Evolutionary conservation across 2,113 vertebrate genomes (phyloP).

Genomic region (Ciconia boyciana): DNA sequence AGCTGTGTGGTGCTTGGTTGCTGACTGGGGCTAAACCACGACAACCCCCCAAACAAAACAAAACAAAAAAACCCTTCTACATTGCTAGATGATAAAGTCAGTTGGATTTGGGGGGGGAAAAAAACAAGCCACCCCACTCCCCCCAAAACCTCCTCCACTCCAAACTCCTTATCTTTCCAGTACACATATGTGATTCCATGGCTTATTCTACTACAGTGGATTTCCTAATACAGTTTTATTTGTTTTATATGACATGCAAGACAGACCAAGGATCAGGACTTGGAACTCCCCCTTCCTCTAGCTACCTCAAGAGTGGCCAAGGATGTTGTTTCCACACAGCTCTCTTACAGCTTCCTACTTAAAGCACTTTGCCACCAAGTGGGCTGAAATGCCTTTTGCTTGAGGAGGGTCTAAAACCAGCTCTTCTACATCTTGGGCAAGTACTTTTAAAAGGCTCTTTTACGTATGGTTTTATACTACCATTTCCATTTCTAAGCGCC

Average conservation of each 20-base stretch:
- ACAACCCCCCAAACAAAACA: not conserved
- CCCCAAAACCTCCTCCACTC: not conserved
- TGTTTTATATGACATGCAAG: not conserved
- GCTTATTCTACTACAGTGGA: not conserved
- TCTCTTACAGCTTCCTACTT: not conserved
- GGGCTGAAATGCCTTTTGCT: not conserved
- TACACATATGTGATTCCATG: not conserved
- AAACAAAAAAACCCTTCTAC: not conserved
- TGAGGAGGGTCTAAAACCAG: not conserved
- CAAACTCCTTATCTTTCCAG: not conserved
- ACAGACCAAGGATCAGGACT: not conserved
- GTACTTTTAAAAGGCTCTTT: not conserved
- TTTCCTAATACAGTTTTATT: not conserved
- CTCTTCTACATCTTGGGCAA: not conserved
- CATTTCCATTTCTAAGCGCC: not conserved
- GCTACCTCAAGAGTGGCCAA: not conserved
- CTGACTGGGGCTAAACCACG: no score
- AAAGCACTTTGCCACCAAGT: not conserved
- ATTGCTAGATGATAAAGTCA: not conserved
- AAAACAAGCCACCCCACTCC: fast-evolving
- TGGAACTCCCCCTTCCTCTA: not conserved
- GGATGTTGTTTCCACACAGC: not conserved
- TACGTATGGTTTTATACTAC: not conserved
- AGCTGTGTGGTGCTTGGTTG: no score
- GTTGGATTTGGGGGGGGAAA: not conserved